A percentile compares a stretch with the other conserved stretches of the same genome.
These are phyloP conservation scores for Coelinius sp. DNA, from an alignment of 2,888 invertebrate species.

Conservation along the genomic window DNA sequence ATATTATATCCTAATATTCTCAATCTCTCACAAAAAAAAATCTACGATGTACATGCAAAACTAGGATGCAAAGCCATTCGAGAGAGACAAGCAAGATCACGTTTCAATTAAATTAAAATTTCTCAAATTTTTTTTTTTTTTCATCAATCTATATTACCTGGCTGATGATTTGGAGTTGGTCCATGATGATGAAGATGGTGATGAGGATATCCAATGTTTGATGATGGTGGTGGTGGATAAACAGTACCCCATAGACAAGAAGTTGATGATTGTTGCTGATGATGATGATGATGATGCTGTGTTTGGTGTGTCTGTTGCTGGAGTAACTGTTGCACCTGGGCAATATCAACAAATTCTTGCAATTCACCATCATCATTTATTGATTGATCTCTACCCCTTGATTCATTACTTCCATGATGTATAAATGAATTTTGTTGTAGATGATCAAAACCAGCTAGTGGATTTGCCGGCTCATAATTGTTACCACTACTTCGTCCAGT, in stretches of 20 bases:
- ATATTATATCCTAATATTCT: neutral
- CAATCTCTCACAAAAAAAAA: neutral
- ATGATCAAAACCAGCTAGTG: slow-evolving; percentile 69
- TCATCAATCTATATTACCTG: slow-evolving; percentile 56
- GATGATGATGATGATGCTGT: slow-evolving; percentile 60
- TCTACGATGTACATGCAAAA: neutral
- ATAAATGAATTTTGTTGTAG: slow-evolving; percentile 63
- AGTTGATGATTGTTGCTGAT: slow-evolving; percentile 54
- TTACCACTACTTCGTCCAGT: slow-evolving; percentile 63
- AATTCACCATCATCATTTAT: slow-evolving; percentile 66
- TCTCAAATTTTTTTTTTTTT: neutral
- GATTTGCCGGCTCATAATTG: slow-evolving; percentile 66
- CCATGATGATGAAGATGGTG: slow-evolving; percentile 62
- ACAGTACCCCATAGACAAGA: slow-evolving; percentile 59
- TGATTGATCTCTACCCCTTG: slow-evolving; percentile 57
- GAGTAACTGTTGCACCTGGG: slow-evolving; percentile 84
- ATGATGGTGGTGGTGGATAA: slow-evolving; percentile 63
- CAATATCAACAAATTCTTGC: slow-evolving; percentile 85
- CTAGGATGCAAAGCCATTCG: slow-evolving; percentile 17
- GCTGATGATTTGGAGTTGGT: slow-evolving; percentile 52
- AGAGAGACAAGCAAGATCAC: slow-evolving; percentile 20
- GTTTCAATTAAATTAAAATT: neutral
- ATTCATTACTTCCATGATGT: slow-evolving; percentile 56
- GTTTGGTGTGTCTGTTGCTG: slow-evolving; percentile 74
- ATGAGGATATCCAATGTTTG: slow-evolving; percentile 60